phyloP scores from a whole-genome alignment of 2,797 vertebrate genomes.

The Scleropages formosus region DNA sequence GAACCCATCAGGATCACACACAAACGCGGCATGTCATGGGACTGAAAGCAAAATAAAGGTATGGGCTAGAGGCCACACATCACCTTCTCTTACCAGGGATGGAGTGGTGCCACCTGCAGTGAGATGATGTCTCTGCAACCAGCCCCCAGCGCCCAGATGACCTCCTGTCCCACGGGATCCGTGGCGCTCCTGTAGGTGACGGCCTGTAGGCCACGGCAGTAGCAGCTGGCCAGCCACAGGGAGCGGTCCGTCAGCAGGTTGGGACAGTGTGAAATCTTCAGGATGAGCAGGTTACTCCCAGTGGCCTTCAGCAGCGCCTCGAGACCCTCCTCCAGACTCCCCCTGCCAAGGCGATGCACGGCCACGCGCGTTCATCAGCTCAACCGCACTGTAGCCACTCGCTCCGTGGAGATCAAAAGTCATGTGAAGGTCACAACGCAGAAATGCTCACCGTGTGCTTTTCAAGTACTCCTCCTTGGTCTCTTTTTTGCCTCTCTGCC shows the following conservation, averaged over 20 bases:
- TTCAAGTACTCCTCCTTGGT: conserved; percentile 95
- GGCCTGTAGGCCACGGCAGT: conserved; percentile 93
- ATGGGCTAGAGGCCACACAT: not conserved
- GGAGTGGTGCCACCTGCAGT: conserved; percentile 92
- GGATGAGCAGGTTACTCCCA: conserved; percentile 90
- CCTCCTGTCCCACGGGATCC: conserved; percentile 94
- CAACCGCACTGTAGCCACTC: not conserved
- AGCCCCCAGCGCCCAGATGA: conserved; percentile 96
- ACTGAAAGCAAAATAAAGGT: not conserved
- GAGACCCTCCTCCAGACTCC: conserved; percentile 92
- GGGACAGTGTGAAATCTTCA: conserved; percentile 96
- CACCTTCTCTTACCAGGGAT: conserved; percentile 83
- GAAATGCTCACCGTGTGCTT: conserved; percentile 86
- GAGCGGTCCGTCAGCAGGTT: conserved; percentile 97
- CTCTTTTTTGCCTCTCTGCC: conserved; percentile 94
- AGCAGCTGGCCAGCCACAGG: conserved; percentile 98
- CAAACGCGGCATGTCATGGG: not conserved
- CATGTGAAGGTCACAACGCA: not conserved
- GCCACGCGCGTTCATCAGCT: not conserved
- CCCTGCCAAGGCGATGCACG: conserved; percentile 62
- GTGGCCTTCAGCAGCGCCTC: conserved; percentile 94
- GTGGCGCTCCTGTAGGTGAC: conserved; percentile 97
- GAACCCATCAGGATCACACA: not conserved
- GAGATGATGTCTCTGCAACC: conserved; percentile 98
- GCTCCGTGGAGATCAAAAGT: not conserved